Conservation (phyloP, 2,888 invertebrate genomes). For the Augochlorella aurata region DNA sequence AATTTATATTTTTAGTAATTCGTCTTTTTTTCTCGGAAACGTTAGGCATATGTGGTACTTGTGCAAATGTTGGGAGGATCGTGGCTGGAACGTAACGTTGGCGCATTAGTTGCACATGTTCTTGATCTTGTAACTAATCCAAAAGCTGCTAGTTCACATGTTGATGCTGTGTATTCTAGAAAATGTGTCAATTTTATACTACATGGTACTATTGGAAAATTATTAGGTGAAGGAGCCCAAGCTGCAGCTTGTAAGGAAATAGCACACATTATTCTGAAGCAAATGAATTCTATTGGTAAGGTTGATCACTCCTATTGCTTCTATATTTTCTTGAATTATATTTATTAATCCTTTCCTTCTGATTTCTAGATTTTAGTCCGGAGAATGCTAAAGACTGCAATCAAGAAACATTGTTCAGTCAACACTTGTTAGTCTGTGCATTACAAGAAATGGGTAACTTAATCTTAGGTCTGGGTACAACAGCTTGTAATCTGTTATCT, state of each 20-base stretch:
- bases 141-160: constrained; percentile 97
- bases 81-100: constrained; percentile 97
- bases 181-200: constrained; percentile 98
- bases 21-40: constrained; percentile 23
- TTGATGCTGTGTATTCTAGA: constrained; percentile 98
- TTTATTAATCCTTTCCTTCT: constrained; percentile 10
- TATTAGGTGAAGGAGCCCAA: constrained; percentile 98
- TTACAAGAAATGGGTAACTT: constrained; percentile 96
- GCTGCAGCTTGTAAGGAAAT: constrained; percentile 97
- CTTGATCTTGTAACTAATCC: constrained; percentile 97
- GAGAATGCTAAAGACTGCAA: constrained; percentile 96
- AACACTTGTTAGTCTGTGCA: constrained; percentile 95
- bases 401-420: constrained; percentile 94
- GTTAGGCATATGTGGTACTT: constrained; percentile 96
- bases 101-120: constrained; percentile 92
- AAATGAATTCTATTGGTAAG: constrained; percentile 93
- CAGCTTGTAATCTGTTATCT: constrained; percentile 93
- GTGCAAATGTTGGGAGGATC: constrained; percentile 95
- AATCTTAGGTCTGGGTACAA: constrained; percentile 95
- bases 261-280: constrained; percentile 94
- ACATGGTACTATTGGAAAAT: constrained; percentile 94
- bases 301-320: neutral
- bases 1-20: constrained; percentile 13
- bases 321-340: neutral
- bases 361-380: constrained; percentile 89